Evolutionary conservation across 2,113 vertebrate genomes (phyloP), one percentile per base, ranked within the genome.

Genomic region (Polypterus senegalus): DNA sequence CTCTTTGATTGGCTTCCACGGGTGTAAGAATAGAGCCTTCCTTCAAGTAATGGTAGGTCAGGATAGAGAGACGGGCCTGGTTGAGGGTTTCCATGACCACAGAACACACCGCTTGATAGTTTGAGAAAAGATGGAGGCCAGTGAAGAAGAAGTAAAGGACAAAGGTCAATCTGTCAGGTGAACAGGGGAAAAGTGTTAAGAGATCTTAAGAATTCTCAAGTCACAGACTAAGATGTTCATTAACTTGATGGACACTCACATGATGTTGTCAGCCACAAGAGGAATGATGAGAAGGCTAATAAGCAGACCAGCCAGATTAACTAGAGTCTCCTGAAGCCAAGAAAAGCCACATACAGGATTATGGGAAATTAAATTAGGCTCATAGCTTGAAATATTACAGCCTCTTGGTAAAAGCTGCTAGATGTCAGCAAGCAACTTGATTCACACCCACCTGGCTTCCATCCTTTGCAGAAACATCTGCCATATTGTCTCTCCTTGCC

Each of bases 61-160:
- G 73, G 5, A 93, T 80, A 1, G 77, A 70, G 44, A 94, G 88
- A 3, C 92, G 85, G 1, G 81, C 83, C 59, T 89, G 84, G 0
- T 93, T 95, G n/a, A 95, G 80, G 2, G 90, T 94, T 69, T 91
- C 89, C 86, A 95, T 91, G 71, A 93, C 84, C 5, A 94, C 84
- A 0, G 88, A 84, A 8, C 88, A 81, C 49, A 94, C 89, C 0
- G 92, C 92, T 57, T 86, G 89, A 74, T 89, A 91, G 79, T 95
- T 95, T 73, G 92, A 85, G 1, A 90, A 90, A 58, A 95, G 83
- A 68, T 95, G 92, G 46, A 95, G 78, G 47, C 68, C 1, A 1
- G 91, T 93, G 77, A 95, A 86, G 70, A 91, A 69, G 69, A 84
- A 78, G 74, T 90, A 95, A 66, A 91, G 85, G 57, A 71, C 47